Base-by-base conservation (phyloP, 2,113 vertebrate genomes). In the Trichomycterus rosablanca region DNA sequence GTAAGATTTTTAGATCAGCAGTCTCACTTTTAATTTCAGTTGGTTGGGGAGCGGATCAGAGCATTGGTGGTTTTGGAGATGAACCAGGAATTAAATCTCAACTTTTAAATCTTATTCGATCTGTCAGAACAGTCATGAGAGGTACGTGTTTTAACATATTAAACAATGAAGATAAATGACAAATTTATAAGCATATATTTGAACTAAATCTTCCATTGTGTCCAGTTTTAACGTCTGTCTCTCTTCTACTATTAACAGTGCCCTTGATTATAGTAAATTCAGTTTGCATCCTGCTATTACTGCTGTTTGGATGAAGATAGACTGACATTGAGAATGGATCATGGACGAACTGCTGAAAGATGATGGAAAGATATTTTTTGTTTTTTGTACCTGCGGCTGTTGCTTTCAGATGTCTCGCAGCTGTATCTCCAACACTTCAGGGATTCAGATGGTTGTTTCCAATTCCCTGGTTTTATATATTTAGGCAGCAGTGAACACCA, bases 51-150 rank as follows among this genome's bases (percentile, higher is more conserved):
- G 88, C 88, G 0, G 95, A 98, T 3, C 94, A 98, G 67, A 89
- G 93, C 42, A 90, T 95, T 49, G 92, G 93, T 57, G 96, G 94
- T 58, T 98, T 98, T 57, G 95, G 94, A 74, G 95, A 98, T 63
- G 93, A 97, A 66, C 95, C 94, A 30, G 94, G 94, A 78, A 83
- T 98, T 80, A 98, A 97, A 84, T 92, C 91, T 15, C 95, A 97
- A 75, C 71, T 97, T 35, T 88, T 86, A 56, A 96, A 94, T 60
- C 93, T 98, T 5, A 88, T 98, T 74, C 92, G 92, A 71, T 96
- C 96, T 1, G 84, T 98, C 62, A 86, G 92, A 73, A 97, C 92
- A 0, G 91, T 98, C 56, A 98, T 98, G 95, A 89, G 96, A 92
- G 90, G 96, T 96, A 68, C 79, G 74, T 44, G 2, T 2, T 19